Evolutionary conservation across 2,113 vertebrate genomes (phyloP).

Genomic region (Hassar affinis): DNA sequence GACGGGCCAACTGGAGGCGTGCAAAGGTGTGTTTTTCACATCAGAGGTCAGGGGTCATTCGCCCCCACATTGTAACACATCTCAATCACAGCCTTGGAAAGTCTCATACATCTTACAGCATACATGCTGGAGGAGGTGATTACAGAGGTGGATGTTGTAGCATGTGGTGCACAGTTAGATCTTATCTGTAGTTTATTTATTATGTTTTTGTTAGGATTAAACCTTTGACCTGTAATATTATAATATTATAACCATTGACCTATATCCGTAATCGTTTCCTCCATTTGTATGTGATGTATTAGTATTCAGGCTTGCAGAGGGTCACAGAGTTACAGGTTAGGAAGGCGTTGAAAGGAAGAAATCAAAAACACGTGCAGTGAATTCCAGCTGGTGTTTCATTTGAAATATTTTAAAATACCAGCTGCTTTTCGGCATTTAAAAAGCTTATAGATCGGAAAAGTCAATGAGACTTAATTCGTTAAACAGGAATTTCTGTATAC

Average conservation of each 20-base stretch:
- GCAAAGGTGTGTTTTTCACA: conserved; percentile 76
- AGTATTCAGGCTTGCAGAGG: neutral
- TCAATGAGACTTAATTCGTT: neutral
- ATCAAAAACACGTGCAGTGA: neutral
- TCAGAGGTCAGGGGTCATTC: neutral
- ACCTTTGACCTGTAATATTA: too few species aligned
- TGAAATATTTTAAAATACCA: neutral
- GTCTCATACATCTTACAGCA: neutral
- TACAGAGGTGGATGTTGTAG: neutral
- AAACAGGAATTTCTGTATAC: neutral
- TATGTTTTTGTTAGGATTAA: neutral
- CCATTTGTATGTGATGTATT: too few species aligned
- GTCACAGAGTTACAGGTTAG: neutral
- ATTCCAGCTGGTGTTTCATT: neutral
- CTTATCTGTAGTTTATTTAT: neutral
- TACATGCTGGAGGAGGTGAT: neutral
- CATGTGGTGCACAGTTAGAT: neutral
- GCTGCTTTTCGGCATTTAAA: too few species aligned
- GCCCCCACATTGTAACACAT: neutral
- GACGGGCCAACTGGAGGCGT: conserved; percentile 84
- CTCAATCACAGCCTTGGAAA: neutral
- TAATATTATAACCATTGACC: neutral
- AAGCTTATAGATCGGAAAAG: neutral
- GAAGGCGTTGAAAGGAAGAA: neutral
- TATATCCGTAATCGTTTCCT: neutral